Base-by-base conservation (phyloP, 2,113 vertebrate genomes). In the Morone chrysops region DNA sequence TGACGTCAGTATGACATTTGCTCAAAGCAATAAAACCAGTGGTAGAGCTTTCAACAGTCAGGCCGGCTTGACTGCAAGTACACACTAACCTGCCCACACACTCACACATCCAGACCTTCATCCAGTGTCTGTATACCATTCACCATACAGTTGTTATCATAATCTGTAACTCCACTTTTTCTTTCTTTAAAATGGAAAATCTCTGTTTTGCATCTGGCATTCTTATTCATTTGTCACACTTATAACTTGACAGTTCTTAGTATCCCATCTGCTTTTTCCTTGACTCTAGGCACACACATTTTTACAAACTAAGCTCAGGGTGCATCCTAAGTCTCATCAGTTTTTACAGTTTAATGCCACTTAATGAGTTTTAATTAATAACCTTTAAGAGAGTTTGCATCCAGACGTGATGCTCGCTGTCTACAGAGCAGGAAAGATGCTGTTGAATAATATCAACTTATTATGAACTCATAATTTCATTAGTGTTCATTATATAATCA, bases 381-480 rank as follows among this genome's bases (percentile, higher is more conserved):
- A 85, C 82, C 65, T 87, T 89, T 71, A 68, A 31, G 18, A 62
- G 50, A 48, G 36, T 75, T 38, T 71, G 68, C 67, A 60, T 75
- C 70, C 61, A 79, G 84, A 82, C 4, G 1, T 67, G 69, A 83
- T 11, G 0, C 63, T 36, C 3, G 6, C 20, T 43, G 47, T 75
- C 71, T 20, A 4, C 72, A 47, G 45, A 78, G 47, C 80, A 83
- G 80, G 81, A 92, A 89, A 77, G 81, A 83, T 12, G 11, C 45
- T 47, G 22, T 70, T 78, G 86, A 87, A 88, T 78, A 72, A 60
- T 56, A 81, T 77, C 76, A 77, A 11, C 38, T 70, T 62, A 56
- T 53, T 69, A 83, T 53, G 20, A 81, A 50, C 69, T 84, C 68
- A n/a, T 81, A 48, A 59, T 86, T 90, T 87, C 43, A 89, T 89